Percentiles rank a stretch among this genome's conserved stretches.
Evolutionary conservation across 1,140 invertebrate species (phyloP).

Genomic region (Caenorhabditis brenneri): DNA sequence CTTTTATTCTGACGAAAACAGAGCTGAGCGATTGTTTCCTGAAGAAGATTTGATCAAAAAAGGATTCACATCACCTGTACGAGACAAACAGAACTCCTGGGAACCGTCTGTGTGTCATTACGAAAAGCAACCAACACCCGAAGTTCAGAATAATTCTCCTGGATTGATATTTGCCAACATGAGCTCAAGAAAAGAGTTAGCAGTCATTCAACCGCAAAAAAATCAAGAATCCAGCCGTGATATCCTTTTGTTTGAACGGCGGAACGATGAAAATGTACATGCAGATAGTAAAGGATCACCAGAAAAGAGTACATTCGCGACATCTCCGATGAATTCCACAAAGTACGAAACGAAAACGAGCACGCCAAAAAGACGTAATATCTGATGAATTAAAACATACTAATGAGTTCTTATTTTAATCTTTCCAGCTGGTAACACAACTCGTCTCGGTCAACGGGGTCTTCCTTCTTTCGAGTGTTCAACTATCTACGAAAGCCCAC

Average conservation of each 20-base stretch:
- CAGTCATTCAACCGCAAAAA: neutral
- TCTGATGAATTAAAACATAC: neutral
- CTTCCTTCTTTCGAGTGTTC: neutral
- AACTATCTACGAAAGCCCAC: conserved; percentile 4
- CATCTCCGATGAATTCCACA: conserved; percentile 18
- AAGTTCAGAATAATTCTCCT: neutral
- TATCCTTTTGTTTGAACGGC: neutral
- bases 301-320: neutral
- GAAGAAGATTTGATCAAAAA: neutral
- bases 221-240: neutral
- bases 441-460: neutral
- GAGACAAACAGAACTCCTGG: conserved; percentile 17
- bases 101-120: neutral
- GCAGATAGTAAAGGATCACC: neutral
- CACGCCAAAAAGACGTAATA: neutral
- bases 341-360: conserved; percentile 10
- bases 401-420: neutral
- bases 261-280: neutral
- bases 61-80: neutral
- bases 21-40: conserved; percentile 2
- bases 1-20: neutral
- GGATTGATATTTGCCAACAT: neutral
- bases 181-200: neutral
- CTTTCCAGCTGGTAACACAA: neutral
- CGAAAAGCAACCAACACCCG: conserved; percentile 14